Evolutionary conservation across 2,888 invertebrate genomes (phyloP).

Genomic region (Branchipolynoe longqiensis): DNA sequence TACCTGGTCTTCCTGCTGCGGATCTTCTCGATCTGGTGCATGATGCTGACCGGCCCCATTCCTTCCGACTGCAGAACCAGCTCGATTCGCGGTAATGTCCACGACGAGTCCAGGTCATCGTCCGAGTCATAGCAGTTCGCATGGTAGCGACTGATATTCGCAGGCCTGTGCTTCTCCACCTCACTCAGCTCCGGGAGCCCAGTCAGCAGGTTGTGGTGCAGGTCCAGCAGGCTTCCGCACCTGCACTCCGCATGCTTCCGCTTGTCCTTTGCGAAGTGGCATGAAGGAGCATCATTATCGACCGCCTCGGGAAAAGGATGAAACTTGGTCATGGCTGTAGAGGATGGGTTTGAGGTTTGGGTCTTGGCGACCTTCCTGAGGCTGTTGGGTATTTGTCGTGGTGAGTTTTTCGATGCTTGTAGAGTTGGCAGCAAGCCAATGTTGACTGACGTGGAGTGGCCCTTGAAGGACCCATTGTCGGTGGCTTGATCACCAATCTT

Average conservation of each 20-base stretch:
- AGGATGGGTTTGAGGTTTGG: neutral
- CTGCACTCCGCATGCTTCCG: neutral
- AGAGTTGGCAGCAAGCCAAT: neutral
- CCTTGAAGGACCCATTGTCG: neutral
- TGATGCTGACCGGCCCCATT: slow-evolving; percentile 51
- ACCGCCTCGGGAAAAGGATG: neutral
- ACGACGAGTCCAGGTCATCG: slow-evolving; percentile 49
- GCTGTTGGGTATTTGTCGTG: neutral
- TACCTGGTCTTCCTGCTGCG: slow-evolving; percentile 40
- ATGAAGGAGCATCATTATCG: neutral
- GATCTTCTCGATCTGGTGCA: slow-evolving; percentile 55
- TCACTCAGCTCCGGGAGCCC: neutral
- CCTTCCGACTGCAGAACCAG: slow-evolving; percentile 56
- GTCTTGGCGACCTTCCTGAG: slow-evolving; percentile 10
- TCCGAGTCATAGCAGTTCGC: slow-evolving; percentile 57
- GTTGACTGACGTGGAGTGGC: neutral
- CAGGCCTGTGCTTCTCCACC: neutral
- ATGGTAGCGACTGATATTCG: slow-evolving; percentile 37
- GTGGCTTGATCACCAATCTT: neutral
- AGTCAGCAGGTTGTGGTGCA: neutral
- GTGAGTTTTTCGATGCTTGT: neutral
- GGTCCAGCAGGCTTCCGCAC: neutral
- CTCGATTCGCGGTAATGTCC: slow-evolving; percentile 58
- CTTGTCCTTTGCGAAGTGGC: neutral
- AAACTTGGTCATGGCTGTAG: too few species aligned